phyloP scores from a whole-genome alignment of 2,888 invertebrate genomes.

The Boloria selene region DNA sequence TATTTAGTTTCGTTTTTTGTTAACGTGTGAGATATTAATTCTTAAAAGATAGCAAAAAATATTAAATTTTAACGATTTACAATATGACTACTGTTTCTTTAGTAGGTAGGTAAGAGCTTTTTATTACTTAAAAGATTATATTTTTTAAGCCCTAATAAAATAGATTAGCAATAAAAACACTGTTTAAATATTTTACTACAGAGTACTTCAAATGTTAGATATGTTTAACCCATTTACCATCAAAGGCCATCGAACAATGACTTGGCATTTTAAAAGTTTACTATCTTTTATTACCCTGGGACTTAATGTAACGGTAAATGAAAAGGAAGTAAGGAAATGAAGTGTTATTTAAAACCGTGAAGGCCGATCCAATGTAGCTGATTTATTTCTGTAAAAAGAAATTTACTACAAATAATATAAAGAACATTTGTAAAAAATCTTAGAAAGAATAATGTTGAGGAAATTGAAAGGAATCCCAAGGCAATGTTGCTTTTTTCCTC shows the following conservation, averaged over 20 bases:
- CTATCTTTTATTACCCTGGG: neutral
- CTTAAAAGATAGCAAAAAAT: neutral
- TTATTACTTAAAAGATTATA: no score
- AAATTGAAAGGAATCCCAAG: constrained; percentile 30
- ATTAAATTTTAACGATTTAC: neutral
- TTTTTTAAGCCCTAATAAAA: no score
- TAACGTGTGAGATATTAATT: neutral
- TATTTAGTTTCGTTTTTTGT: neutral
- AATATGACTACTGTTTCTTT: no score
- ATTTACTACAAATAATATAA: constrained; percentile 1
- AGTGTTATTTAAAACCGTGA: neutral
- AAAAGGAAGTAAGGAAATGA: neutral
- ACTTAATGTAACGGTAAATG: constrained; percentile 12
- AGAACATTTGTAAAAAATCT: neutral
- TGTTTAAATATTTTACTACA: no score
- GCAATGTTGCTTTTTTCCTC: constrained; percentile 19
- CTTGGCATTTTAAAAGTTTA: neutral
- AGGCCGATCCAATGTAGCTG: neutral
- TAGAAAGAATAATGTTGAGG: constrained; percentile 16
- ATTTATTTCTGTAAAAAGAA: neutral
- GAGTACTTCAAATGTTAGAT: no score
- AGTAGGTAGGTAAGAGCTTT: no score
- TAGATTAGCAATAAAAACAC: no score
- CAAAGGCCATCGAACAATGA: neutral
- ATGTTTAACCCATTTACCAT: no score